Percentiles rank a stretch among this genome's conserved stretches.
These are phyloP conservation scores for Neuroterus valhalla DNA, from an alignment of 1,140 invertebrate species.

Conservation along the genomic window DNA sequence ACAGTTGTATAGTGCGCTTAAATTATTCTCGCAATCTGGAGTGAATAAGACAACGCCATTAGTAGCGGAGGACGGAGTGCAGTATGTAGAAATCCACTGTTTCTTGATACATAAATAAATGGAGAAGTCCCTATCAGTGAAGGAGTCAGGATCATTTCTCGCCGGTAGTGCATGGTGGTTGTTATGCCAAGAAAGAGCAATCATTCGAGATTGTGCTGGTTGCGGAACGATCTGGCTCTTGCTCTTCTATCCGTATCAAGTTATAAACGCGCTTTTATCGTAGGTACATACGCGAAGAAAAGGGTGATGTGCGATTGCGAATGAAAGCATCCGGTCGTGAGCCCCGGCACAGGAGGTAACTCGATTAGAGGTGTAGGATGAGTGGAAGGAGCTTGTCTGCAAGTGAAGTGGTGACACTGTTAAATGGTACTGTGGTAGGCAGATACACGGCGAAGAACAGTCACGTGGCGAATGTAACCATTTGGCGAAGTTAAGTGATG, in stretches of 20 bases:
- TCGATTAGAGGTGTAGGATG: constrained; percentile 54
- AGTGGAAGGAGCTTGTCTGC: constrained; percentile 36
- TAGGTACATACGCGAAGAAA: constrained; percentile 19
- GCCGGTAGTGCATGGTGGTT: constrained; percentile 10
- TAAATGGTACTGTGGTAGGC: too few species aligned
- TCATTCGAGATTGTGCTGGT: constrained; percentile 11
- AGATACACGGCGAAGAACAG: too few species aligned
- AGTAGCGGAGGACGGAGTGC: background rate
- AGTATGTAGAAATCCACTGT: background rate
- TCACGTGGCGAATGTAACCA: constrained; percentile 40
- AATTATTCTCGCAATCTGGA: too few species aligned
- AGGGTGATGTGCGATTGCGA: constrained; percentile 28
- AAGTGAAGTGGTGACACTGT: constrained; percentile 53
- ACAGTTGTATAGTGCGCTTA: too few species aligned
- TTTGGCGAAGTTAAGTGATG: constrained; percentile 55
- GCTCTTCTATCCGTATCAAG: constrained; percentile 25
- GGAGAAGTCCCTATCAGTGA: background rate
- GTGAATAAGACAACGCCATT: too few species aligned
- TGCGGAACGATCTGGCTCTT: constrained; percentile 19
- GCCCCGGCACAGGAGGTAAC: constrained; percentile 51
- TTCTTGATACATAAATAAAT: constrained; percentile 18
- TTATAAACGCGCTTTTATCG: constrained; percentile 25
- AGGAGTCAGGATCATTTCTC: constrained; percentile 21
- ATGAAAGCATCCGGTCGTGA: constrained; percentile 55
- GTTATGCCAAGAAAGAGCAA: constrained; percentile 29